Conservation (phyloP, 2,888 invertebrate genomes). For the Polyommatus iphigenia region DNA sequence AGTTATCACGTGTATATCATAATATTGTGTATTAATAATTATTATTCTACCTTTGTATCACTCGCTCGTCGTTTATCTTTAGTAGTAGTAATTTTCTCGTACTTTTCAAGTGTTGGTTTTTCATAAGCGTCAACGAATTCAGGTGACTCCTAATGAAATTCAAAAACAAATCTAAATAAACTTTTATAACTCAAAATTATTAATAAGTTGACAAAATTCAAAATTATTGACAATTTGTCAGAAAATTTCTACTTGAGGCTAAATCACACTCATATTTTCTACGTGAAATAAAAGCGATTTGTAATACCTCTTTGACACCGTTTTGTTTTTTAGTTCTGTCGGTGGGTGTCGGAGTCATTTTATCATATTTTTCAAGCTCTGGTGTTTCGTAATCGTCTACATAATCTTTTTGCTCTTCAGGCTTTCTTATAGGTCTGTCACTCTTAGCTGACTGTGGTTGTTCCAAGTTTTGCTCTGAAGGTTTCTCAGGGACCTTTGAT, state of each 20-base stretch:
- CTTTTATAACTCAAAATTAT: conserved; percentile 53
- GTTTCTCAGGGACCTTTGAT: conserved; percentile 63
- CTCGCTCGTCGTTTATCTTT: conserved; percentile 69
- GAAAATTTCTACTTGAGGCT: too few species aligned
- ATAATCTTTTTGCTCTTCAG: conserved; percentile 74
- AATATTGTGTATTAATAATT: not conserved
- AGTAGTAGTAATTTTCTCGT: conserved; percentile 77
- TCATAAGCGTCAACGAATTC: conserved; percentile 86
- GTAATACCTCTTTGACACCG: conserved; percentile 65
- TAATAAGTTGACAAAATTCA: too few species aligned
- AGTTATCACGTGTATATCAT: not conserved
- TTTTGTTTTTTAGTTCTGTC: conserved; percentile 72
- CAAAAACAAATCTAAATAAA: conserved; percentile 15
- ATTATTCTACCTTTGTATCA: conserved; percentile 62
- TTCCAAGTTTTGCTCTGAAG: conserved; percentile 60
- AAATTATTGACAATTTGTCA: too few species aligned
- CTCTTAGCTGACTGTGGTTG: conserved; percentile 66
- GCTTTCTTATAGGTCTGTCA: conserved; percentile 65
- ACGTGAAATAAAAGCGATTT: not conserved
- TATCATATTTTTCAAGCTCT: conserved; percentile 85
- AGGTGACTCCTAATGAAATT: conserved; percentile 56
- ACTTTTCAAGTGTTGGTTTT: conserved; percentile 85
- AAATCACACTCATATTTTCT: not conserved
- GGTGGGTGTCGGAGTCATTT: conserved; percentile 68
- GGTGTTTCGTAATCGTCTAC: conserved; percentile 88